Conservation (phyloP, 23 tunicate genomes). For the Halocynthia aurantium region DNA sequence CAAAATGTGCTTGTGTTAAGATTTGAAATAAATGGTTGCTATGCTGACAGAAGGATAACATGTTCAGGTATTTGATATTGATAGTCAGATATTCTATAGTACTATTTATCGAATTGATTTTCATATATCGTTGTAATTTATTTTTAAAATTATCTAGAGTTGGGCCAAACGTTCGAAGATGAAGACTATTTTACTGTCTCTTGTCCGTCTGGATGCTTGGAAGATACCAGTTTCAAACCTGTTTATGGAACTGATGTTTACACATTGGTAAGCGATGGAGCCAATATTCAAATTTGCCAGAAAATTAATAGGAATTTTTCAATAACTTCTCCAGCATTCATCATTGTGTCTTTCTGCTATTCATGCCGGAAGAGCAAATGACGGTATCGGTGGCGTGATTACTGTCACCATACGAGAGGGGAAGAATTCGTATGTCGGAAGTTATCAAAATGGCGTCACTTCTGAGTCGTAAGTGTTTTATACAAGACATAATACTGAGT, state of each 20-base stretch:
- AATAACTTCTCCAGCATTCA: slow-evolving; percentile 30
- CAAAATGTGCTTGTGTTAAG: slow-evolving; percentile 19
- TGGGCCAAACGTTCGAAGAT: not conserved
- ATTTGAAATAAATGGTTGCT: slow-evolving; percentile 72
- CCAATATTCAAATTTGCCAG: not conserved
- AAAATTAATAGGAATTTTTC: not conserved
- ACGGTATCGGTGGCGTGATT: slow-evolving; percentile 58
- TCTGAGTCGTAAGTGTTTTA: slow-evolving; percentile 45
- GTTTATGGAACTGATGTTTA: slow-evolving; percentile 60
- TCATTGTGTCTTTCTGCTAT: slow-evolving; percentile 69
- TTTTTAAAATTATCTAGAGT: not conserved
- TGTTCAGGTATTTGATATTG: slow-evolving; percentile 42
- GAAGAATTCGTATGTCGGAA: slow-evolving; percentile 30
- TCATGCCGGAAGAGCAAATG: slow-evolving; percentile 63
- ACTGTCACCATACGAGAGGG: slow-evolving; percentile 30
- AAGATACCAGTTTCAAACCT: slow-evolving; percentile 23
- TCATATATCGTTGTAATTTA: not conserved
- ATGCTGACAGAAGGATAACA: slow-evolving; percentile 39
- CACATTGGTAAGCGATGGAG: slow-evolving; percentile 15
- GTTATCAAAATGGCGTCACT: slow-evolving; percentile 36
- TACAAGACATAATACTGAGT: not conserved
- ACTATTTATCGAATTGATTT: not conserved
- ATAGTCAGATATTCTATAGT: not conserved
- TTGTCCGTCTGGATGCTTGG: slow-evolving; percentile 77
- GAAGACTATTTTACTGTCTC: slow-evolving; percentile 13